These are phyloP conservation scores for Silurus meridionalis DNA, from an alignment of 2,113 vertebrate genomes.

Conservation along the genomic window DNA sequence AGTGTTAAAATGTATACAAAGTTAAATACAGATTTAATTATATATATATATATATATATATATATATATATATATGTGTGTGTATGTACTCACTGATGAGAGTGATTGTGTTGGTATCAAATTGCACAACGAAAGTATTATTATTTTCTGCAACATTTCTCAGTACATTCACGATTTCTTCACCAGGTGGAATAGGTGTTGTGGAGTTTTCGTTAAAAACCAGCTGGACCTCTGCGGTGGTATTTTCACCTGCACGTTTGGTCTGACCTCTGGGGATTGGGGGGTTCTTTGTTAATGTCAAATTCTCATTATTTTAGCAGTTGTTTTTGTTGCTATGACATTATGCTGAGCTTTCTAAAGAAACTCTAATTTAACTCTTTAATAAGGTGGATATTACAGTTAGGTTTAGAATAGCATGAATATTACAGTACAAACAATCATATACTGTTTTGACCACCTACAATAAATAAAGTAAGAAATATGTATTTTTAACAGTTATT, in stretches of 20 bases:
- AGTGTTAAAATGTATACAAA: background rate
- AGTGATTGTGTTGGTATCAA: background rate
- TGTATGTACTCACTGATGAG: conserved; percentile 28
- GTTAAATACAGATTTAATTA: background rate
- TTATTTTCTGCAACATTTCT: background rate
- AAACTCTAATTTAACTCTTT: background rate
- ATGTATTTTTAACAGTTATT: background rate
- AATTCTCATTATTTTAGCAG: background rate
- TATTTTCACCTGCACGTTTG: background rate
- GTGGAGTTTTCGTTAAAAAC: conserved; percentile 20
- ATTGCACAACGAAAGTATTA: background rate
- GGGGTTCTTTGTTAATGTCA: background rate
- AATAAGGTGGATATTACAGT: background rate
- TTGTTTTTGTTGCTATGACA: background rate
- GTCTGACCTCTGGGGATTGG: background rate
- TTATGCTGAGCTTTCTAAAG: background rate
- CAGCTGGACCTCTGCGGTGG: conserved; percentile 23
- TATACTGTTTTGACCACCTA: background rate
- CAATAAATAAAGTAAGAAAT: background rate
- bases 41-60: background rate
- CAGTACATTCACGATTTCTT: conserved; percentile 5
- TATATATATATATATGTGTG: too few relatives aligned
- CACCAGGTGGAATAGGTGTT: background rate
- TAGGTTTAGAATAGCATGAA: background rate
- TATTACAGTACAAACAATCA: background rate